Percentiles rank a stretch among this genome's conserved stretches.
These are phyloP conservation scores for Cyrtodaria siliqua DNA, from an alignment of 2,888 invertebrate species.

Conservation along the genomic window DNA sequence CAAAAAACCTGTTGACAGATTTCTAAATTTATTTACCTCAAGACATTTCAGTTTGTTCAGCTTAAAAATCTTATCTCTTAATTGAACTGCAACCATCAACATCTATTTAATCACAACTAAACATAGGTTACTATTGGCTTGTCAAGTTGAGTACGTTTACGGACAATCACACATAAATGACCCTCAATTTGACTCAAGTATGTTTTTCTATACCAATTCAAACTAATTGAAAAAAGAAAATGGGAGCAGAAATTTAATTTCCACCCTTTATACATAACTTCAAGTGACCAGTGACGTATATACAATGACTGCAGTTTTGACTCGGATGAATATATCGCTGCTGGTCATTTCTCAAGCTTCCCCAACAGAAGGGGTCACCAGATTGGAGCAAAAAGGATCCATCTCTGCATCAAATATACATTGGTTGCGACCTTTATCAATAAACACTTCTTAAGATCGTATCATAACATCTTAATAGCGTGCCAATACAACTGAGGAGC, in stretches of 20 bases:
- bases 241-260: slow-evolving; percentile 9
- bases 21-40: too few relatives aligned
- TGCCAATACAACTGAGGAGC: too few relatives aligned
- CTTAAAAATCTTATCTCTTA: too few relatives aligned
- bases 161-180: slow-evolving; percentile 1
- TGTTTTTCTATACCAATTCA: background rate
- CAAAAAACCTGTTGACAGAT: too few relatives aligned
- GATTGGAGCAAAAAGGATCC: too few relatives aligned
- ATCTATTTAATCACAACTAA: too few relatives aligned
- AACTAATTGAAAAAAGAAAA: background rate
- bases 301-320: slow-evolving; percentile 6
- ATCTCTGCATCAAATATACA: too few relatives aligned
- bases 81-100: too few relatives aligned
- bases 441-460: background rate
- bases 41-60: too few relatives aligned
- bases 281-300: background rate
- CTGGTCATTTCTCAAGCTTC: slow-evolving; percentile 18
- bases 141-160: background rate
- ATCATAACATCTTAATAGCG: background rate
- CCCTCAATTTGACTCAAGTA: background rate
- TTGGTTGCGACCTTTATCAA: background rate
- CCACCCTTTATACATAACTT: background rate
- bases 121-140: background rate
- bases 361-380: too few relatives aligned
- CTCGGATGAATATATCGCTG: slow-evolving; percentile 17